phyloP scores from a whole-genome alignment of 2,113 vertebrate genomes.

The Brachypodius melanocephalos region DNA sequence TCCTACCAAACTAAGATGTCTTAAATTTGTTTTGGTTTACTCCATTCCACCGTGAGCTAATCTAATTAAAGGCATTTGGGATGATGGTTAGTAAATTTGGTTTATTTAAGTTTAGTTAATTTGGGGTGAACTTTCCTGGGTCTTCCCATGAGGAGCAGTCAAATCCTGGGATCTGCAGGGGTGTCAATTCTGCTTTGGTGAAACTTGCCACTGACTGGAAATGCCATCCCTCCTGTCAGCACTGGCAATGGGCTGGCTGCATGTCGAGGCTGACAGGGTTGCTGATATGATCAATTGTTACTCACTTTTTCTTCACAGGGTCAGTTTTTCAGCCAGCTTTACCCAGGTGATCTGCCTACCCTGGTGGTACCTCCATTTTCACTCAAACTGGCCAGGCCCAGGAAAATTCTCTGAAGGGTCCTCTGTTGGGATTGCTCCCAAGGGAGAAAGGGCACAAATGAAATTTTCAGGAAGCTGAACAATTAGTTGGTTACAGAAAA shows the following conservation, averaged over 20 bases:
- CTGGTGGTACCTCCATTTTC: background rate
- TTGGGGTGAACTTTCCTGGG: background rate
- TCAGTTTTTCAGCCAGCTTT: background rate
- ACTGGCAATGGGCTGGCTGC: background rate
- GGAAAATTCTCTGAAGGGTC: background rate
- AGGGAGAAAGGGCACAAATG: background rate
- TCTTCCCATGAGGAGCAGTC: background rate
- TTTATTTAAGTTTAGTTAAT: background rate
- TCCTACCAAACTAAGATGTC: background rate
- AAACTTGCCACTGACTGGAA: background rate
- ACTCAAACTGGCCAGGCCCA: background rate
- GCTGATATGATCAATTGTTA: background rate
- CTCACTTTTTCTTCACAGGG: background rate
- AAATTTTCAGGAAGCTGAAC: conserved; percentile 34
- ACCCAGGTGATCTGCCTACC: background rate
- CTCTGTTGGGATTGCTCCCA: background rate
- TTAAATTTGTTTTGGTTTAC: background rate
- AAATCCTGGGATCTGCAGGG: background rate
- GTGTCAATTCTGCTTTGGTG: background rate
- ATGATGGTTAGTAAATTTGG: background rate
- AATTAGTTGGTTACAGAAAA: conserved; percentile 12
- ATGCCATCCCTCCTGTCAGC: background rate
- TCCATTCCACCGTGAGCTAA: background rate
- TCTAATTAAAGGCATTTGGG: background rate
- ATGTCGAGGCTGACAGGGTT: rapidly evolving